Evolutionary conservation across 2,113 vertebrate genomes (phyloP).

Genomic region (Syrmaticus mikado): DNA sequence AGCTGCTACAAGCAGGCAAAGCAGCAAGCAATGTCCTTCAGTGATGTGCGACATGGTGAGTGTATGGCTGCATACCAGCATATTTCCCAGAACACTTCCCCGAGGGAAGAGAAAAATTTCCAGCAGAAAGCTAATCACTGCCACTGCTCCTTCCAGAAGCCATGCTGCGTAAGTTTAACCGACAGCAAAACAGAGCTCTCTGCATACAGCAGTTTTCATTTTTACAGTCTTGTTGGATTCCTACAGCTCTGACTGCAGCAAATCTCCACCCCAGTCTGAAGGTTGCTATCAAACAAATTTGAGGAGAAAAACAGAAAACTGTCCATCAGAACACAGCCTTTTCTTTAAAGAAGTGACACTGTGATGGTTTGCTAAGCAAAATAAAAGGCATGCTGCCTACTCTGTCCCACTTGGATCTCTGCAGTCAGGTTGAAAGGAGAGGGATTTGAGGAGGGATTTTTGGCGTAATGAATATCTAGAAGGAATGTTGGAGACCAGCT

Average conservation of each 20-base stretch:
- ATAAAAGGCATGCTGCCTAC: background rate
- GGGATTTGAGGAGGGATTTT: constrained; percentile 26
- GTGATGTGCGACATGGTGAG: background rate
- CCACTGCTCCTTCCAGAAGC: background rate
- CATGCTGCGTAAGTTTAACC: background rate
- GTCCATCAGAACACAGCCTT: background rate
- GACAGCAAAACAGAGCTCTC: background rate
- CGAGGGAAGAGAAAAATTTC: background rate
- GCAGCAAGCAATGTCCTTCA: background rate
- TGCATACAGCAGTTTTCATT: background rate
- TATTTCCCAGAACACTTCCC: background rate
- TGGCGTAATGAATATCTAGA: background rate
- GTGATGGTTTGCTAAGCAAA: constrained; percentile 31
- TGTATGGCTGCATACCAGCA: background rate
- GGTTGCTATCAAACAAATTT: background rate
- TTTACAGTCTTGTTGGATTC: background rate
- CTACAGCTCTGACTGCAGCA: background rate
- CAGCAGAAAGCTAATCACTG: constrained; percentile 3
- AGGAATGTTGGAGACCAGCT: constrained; percentile 21
- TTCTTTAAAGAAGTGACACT: background rate
- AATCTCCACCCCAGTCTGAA: background rate
- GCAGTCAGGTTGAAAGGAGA: constrained; percentile 13
- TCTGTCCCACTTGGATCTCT: background rate
- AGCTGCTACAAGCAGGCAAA: background rate
- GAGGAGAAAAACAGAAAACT: background rate